A percentile compares a stretch with the other conserved stretches of the same genome.
These are phyloP conservation scores for Riptortus pedestris DNA, from an alignment of 1,140 invertebrate genomes.

Conservation along the genomic window DNA sequence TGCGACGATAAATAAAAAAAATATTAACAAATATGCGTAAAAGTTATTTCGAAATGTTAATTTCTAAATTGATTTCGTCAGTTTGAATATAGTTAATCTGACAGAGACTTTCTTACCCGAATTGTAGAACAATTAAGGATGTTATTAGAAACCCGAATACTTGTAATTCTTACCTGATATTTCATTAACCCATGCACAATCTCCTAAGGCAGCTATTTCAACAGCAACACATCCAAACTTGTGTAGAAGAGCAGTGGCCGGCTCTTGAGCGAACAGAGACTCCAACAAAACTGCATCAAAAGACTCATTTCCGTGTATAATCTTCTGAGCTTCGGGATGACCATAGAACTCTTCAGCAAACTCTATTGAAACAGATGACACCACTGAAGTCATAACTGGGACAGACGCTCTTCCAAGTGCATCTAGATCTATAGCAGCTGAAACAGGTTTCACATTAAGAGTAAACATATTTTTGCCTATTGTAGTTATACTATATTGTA, in stretches of 20 bases:
- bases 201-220: not conserved
- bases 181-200: not conserved
- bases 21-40: too few relatives aligned
- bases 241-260: not conserved
- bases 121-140: too few relatives aligned
- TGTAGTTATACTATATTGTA: too few relatives aligned
- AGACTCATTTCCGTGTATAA: not conserved
- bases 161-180: not conserved
- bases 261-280: not conserved
- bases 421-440: not conserved
- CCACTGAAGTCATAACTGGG: not conserved
- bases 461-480: too few relatives aligned
- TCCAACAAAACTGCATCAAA: conserved; percentile 5
- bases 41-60: too few relatives aligned
- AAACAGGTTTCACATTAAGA: too few relatives aligned
- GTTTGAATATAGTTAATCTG: too few relatives aligned
- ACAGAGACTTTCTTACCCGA: too few relatives aligned
- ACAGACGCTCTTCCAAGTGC: not conserved
- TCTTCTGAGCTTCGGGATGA: not conserved
- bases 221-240: conserved; percentile 1
- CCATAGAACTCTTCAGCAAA: not conserved
- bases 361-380: not conserved
- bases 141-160: too few relatives aligned
- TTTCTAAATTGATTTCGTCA: too few relatives aligned
- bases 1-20: too few relatives aligned